These are phyloP conservation scores for Alligator sinensis DNA, from an alignment of 2,113 vertebrate genomes.

Conservation along the genomic window DNA sequence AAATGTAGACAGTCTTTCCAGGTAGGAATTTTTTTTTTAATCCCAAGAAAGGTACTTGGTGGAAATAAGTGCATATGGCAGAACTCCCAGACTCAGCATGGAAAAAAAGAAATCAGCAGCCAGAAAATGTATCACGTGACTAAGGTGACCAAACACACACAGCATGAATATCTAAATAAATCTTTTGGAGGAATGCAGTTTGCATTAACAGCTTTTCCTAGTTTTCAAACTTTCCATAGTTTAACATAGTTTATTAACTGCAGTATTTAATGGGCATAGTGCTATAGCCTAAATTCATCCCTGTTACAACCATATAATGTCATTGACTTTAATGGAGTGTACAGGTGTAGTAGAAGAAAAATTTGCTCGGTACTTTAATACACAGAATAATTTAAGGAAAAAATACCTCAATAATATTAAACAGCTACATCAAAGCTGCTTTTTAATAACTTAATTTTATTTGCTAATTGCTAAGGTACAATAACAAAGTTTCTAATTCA, in stretches of 20 bases:
- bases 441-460: neutral
- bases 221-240: neutral
- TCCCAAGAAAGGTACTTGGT: neutral
- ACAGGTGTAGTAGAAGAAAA: neutral
- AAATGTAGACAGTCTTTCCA: neutral
- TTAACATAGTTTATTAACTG: neutral
- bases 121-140: neutral
- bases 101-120: neutral
- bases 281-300: neutral
- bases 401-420: neutral
- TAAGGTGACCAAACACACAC: neutral
- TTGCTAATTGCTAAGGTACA: neutral
- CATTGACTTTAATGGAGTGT: neutral
- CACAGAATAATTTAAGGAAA: neutral
- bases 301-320: neutral
- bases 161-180: neutral
- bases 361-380: neutral
- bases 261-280: neutral
- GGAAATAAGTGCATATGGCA: neutral
- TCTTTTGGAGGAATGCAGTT: neutral
- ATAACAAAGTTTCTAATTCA: neutral
- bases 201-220: neutral
- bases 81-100: neutral
- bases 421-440: neutral
- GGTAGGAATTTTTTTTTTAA: neutral